Conservation (phyloP, 2,113 vertebrate species). For the Callocephalon fimbriatum region DNA sequence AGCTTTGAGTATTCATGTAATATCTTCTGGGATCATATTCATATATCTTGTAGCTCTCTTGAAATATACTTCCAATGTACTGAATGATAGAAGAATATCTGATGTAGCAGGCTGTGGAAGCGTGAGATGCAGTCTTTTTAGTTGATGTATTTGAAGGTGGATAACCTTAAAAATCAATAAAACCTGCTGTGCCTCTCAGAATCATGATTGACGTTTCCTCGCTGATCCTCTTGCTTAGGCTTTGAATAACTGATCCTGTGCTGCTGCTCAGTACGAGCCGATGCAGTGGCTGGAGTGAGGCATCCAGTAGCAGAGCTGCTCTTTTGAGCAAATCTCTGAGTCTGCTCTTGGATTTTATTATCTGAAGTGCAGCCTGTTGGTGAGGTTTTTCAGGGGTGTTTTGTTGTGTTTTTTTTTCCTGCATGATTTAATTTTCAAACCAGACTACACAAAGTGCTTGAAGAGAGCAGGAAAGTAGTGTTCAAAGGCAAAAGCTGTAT, state of each 20-base stretch:
- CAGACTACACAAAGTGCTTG: neutral
- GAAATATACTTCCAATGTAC: neutral
- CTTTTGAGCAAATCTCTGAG: neutral
- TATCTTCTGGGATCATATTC: neutral
- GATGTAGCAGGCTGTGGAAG: constrained; percentile 2
- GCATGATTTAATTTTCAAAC: neutral
- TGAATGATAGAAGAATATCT: neutral
- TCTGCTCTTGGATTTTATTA: neutral
- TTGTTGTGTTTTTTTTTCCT: neutral
- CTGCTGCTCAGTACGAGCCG: neutral
- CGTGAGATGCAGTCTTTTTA: neutral
- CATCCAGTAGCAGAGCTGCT: neutral
- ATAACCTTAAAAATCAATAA: constrained; percentile 57
- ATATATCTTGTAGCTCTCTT: neutral
- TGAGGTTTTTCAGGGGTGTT: rapidly evolving
- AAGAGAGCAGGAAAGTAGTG: neutral
- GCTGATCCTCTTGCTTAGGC: neutral
- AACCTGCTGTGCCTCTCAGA: neutral
- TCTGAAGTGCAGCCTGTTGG: neutral
- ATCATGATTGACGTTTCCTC: neutral
- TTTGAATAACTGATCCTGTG: neutral
- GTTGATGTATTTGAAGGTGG: constrained; percentile 10
- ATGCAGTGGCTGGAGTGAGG: neutral
- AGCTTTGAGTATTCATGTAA: constrained; percentile 1
- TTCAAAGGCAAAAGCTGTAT: neutral